phyloP scores from a whole-genome alignment of 2,797 vertebrate genomes.

The Melanotaenia nigrans region DNA sequence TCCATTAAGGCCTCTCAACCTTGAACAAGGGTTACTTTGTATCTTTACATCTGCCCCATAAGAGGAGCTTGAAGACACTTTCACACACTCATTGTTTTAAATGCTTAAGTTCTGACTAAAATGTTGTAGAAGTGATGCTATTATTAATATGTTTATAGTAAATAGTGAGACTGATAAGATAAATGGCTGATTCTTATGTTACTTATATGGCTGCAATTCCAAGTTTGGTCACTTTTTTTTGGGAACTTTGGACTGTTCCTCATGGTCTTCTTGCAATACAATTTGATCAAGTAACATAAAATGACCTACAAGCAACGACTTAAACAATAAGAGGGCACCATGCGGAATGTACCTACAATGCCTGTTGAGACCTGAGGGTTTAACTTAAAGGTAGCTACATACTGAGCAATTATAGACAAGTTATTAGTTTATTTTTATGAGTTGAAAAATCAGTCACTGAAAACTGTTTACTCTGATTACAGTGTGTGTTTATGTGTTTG shows the following conservation, averaged over 20 bases:
- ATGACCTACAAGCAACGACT: background rate
- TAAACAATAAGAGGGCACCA: too few relatives aligned
- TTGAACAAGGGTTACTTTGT: constrained; percentile 32
- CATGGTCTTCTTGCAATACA: background rate
- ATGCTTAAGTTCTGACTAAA: background rate
- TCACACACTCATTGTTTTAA: background rate
- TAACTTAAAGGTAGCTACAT: too few relatives aligned
- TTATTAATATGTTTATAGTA: background rate
- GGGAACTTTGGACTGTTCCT: background rate
- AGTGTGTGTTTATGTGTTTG: too few relatives aligned
- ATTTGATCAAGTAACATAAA: background rate
- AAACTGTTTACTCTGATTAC: too few relatives aligned
- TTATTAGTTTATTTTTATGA: too few relatives aligned
- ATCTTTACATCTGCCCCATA: constrained; percentile 18
- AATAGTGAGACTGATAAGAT: background rate
- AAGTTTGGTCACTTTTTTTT: background rate
- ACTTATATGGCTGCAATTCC: too few relatives aligned
- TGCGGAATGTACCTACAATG: background rate
- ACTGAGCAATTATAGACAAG: background rate
- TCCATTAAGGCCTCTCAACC: constrained; percentile 45
- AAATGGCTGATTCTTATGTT: background rate
- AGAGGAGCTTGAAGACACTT: background rate
- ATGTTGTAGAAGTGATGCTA: background rate
- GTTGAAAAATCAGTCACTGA: too few relatives aligned
- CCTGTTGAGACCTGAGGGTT: background rate